Percentiles rank a stretch among this genome's conserved stretches.
Conservation (phyloP, 2,888 invertebrate species). For the Gastrophysa polygoni region DNA sequence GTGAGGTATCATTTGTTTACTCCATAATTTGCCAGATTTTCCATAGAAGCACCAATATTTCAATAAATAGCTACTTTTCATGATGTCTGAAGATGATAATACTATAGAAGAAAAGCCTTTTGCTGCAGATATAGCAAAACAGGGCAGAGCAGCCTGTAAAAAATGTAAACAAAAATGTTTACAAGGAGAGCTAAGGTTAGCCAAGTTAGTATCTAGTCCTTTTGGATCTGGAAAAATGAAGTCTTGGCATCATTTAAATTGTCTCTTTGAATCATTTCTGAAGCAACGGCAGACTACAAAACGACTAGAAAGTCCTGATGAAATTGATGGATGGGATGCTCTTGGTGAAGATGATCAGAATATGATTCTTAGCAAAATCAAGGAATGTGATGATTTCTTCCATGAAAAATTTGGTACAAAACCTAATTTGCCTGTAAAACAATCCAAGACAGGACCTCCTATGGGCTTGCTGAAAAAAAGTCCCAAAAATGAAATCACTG, state of each 20-base stretch:
- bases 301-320: constrained; percentile 77
- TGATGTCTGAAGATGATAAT: constrained; percentile 54
- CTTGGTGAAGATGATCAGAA: constrained; percentile 72
- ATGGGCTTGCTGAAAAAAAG: not conserved
- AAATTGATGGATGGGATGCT: constrained; percentile 77
- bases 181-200: constrained; percentile 74
- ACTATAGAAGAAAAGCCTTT: constrained; percentile 65
- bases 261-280: constrained; percentile 78
- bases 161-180: constrained; percentile 83
- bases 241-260: constrained; percentile 80
- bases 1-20: no score
- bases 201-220: constrained; percentile 78
- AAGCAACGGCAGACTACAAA: constrained; percentile 83
- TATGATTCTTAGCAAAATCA: constrained; percentile 66
- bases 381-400: constrained; percentile 65
- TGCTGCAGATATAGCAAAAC: constrained; percentile 79
- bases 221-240: constrained; percentile 80
- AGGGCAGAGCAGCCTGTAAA: constrained; percentile 82
- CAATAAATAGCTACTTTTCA: no score
- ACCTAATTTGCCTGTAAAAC: constrained; percentile 38
- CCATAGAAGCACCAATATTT: no score
- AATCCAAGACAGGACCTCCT: constrained; percentile 2
- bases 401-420: constrained; percentile 36
- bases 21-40: no score
- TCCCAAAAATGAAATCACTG: constrained; percentile 12